Evolutionary conservation across 2,888 invertebrate genomes (phyloP).

Genomic region (Dioctria linearis): DNA sequence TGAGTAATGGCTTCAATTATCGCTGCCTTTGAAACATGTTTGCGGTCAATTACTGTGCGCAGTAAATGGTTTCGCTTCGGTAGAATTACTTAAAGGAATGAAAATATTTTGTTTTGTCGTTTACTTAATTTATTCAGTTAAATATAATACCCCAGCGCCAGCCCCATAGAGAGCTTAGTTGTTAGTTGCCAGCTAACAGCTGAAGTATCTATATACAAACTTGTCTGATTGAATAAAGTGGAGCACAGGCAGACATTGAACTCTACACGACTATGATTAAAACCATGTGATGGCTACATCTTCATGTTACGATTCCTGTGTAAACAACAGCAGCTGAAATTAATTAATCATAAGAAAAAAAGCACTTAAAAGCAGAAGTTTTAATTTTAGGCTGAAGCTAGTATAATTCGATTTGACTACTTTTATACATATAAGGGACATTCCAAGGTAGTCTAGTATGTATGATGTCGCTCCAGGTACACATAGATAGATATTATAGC

Average conservation of each 20-base stretch:
- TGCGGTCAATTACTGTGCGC: background rate
- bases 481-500: no score
- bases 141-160: background rate
- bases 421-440: no score
- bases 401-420: no score
- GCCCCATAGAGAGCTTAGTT: background rate
- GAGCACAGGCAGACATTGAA: background rate
- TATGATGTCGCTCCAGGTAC: no score
- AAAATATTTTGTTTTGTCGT: conserved; percentile 4
- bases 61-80: background rate
- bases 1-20: background rate
- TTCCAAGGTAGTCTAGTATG: no score
- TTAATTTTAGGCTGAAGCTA: no score
- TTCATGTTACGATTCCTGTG: no score
- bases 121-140: background rate
- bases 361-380: no score
- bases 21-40: background rate
- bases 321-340: no score
- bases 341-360: no score
- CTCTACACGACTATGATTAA: background rate
- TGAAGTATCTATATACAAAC: background rate
- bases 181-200: background rate
- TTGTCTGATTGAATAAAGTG: background rate
- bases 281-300: background rate
- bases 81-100: background rate